Conservation (phyloP, 2,797 vertebrate species). For the Tapera naevia region DNA sequence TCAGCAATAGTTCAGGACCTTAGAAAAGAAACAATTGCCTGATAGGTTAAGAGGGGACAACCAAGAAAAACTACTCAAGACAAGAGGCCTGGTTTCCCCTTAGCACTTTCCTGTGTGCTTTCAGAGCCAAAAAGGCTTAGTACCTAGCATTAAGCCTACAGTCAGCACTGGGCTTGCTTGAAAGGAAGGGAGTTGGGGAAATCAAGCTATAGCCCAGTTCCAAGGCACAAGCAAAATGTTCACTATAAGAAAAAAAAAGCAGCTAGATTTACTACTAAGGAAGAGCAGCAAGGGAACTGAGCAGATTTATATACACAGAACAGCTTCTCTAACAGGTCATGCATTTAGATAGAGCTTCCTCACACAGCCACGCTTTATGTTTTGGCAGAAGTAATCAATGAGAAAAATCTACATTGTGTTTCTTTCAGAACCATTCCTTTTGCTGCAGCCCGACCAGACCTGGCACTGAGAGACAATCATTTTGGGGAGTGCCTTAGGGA, state of each 20-base stretch:
- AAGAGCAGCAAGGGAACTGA: conserved; percentile 38
- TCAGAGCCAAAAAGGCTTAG: conserved; percentile 41
- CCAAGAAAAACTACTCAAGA: not conserved
- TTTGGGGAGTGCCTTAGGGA: not conserved
- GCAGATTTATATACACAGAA: conserved; percentile 15
- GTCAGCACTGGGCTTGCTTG: conserved; percentile 43
- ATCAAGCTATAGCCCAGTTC: conserved; percentile 55
- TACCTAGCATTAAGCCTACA: conserved; percentile 27
- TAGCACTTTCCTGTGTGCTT: conserved; percentile 56
- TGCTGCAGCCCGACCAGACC: not conserved
- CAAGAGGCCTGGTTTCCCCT: conserved; percentile 52
- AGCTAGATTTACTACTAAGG: conserved; percentile 1
- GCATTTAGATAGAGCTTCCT: conserved; percentile 35
- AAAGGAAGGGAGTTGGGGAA: conserved; percentile 39
- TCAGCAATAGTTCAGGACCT: conserved; percentile 49
- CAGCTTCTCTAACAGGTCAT: conserved; percentile 61
- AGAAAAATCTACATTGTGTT: not conserved
- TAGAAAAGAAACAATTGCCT: conserved; percentile 46
- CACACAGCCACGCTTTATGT: not conserved
- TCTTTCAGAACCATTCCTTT: not conserved
- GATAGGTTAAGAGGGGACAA: conserved; percentile 25
- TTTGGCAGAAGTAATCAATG: not conserved
- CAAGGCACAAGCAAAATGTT: conserved; percentile 68
- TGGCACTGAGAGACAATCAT: not conserved
- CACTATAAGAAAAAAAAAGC: conserved; percentile 28